These are phyloP conservation scores for Deroptyus accipitrinus DNA, from an alignment of 2,113 vertebrate species.

Conservation along the genomic window DNA sequence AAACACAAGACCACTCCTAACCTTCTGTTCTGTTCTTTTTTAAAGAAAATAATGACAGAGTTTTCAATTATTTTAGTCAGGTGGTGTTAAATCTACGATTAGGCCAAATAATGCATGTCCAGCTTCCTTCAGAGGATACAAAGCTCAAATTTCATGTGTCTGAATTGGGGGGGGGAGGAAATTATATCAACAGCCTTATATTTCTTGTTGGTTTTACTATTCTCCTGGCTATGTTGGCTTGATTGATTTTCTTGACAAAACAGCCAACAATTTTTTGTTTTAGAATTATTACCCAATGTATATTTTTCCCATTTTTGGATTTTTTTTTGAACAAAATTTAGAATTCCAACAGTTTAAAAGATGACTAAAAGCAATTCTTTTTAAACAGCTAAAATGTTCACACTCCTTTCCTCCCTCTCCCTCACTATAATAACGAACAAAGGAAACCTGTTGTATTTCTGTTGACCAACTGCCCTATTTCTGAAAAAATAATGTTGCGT, in stretches of 20 bases:
- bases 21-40: background rate
- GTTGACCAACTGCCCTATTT: background rate
- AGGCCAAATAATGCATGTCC: background rate
- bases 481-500: background rate
- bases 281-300: background rate
- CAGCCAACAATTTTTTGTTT: background rate
- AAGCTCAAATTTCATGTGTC: background rate
- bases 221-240: background rate
- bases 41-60: background rate
- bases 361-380: background rate
- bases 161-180: background rate
- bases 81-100: background rate
- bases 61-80: background rate
- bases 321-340: background rate
- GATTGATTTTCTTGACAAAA: background rate
- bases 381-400: background rate
- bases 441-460: background rate
- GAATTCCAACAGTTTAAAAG: background rate
- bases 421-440: background rate
- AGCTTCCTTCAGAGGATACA: background rate
- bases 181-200: background rate
- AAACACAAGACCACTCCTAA: background rate
- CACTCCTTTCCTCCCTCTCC: background rate
- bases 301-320: background rate
- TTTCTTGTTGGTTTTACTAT: background rate